Evolutionary conservation across 2,888 invertebrate genomes (phyloP), one percentile per base, ranked within the genome.

Genomic region (Rhorus exstirpatorius): DNA sequence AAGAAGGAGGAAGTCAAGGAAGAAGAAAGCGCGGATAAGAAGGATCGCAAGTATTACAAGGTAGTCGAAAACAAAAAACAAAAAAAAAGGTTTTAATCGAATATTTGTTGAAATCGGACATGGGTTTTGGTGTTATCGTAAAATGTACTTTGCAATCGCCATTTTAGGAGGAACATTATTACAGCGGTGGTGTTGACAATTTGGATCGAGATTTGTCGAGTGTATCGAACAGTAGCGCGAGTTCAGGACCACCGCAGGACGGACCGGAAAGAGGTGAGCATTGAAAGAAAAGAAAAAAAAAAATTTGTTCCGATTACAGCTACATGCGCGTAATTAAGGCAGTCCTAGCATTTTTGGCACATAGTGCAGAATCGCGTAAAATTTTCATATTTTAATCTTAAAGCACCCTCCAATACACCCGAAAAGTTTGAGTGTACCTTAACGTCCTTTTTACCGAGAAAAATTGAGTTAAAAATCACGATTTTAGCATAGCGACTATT

Each of bases 41-140:
- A 95, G 89, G 96, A 96, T 72, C 94, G 95, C 86, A 95, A 93
- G 86, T 92, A 92, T 79, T 90, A 91, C 70, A 93, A 95, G 95
- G 89, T 96, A 96, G 31, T 86, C 78, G 89, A 58, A 4, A 86
- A n/a, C n/a, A n/a, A 87, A 68, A 89, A 91, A 86, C 91, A 93
- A 84, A 93, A 93, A 72, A 89, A 92, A 72, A 90, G n/a, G n/a
- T n/a, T 90, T 79, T 83, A 89, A 87, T 93, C 93, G 87, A n/a
- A 89, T 90, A 89, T 49, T n/a, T n/a, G n/a, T n/a, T n/a, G n/a
- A n/a, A n/a, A n/a, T n/a, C n/a, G n/a, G n/a, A n/a, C n/a, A n/a
- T 46, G 41, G 19, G 44, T n/a, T 31, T 35, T 17, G 14, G 19
- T 17, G 17, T 3, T 35, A 14, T 35, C 35, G 14, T 2, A 1